These are phyloP conservation scores for Conus betulinus DNA, from an alignment of 1,140 invertebrate species.

Conservation along the genomic window DNA sequence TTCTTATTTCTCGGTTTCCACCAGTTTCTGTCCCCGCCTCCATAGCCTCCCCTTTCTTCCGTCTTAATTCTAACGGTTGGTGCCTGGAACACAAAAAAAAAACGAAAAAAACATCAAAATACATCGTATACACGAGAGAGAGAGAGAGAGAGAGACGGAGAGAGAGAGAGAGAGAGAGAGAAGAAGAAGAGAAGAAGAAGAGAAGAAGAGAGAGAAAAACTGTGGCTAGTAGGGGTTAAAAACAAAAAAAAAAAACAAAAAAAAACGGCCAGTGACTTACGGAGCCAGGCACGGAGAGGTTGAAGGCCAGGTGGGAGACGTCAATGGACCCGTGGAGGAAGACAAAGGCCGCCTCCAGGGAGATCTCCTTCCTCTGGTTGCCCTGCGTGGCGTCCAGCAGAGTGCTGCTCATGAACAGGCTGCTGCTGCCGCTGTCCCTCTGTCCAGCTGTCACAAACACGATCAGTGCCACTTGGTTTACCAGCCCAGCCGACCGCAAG, in stretches of 20 bases:
- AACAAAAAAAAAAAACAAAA: background rate
- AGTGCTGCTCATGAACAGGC: slow-evolving; percentile 25
- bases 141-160: background rate
- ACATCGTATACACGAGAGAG: background rate
- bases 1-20: too few relatives aligned
- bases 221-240: background rate
- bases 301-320: background rate
- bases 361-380: background rate
- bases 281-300: background rate
- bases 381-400: background rate
- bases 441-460: background rate
- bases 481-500: too few relatives aligned
- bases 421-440: background rate
- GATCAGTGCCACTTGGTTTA: too few relatives aligned
- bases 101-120: too few relatives aligned
- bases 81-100: too few relatives aligned
- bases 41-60: too few relatives aligned
- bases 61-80: too few relatives aligned
- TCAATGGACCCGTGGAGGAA: slow-evolving; percentile 13
- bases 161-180: slow-evolving; percentile 26
- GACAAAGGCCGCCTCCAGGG: slow-evolving; percentile 5
- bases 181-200: background rate
- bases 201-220: slow-evolving; percentile 14
- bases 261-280: background rate
- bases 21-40: too few relatives aligned